Evolutionary conservation across 2,888 invertebrate species (phyloP).

Genomic region (Caenorhabditis japonica): DNA sequence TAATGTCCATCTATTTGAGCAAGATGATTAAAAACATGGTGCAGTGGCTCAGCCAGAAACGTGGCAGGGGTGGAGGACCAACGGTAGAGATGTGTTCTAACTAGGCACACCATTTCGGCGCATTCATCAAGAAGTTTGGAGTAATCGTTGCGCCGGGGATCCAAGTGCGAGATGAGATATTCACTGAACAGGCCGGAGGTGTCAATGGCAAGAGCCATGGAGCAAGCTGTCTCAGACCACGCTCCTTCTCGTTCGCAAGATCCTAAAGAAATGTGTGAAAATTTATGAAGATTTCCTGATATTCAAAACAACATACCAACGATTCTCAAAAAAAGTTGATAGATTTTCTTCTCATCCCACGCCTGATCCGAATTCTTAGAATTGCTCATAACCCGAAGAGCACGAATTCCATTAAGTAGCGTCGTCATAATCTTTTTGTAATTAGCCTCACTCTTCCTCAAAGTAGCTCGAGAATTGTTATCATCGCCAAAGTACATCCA

Average conservation of each 20-base stretch:
- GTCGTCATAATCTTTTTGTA: constrained; percentile 19
- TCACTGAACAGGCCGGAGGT: constrained; percentile 26
- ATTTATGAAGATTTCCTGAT: too few relatives aligned
- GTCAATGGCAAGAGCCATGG: constrained; percentile 44
- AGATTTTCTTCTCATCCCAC: constrained; percentile 35
- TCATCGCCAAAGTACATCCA: constrained; percentile 40
- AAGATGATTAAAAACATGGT: constrained; percentile 43
- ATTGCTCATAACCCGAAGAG: constrained; percentile 43
- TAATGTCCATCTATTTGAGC: constrained; percentile 38
- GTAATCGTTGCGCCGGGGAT: constrained; percentile 15
- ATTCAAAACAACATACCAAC: constrained; percentile 21
- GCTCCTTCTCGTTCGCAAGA: constrained; percentile 2
- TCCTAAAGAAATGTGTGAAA: constrained; percentile 15
- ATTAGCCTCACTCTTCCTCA: constrained; percentile 15
- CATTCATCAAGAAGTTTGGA: constrained; percentile 7
- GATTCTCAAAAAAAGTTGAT: constrained; percentile 37
- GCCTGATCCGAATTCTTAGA: constrained; percentile 18
- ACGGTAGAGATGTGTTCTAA: constrained; percentile 38
- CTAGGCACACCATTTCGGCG: constrained; percentile 44
- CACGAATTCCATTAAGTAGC: constrained; percentile 43
- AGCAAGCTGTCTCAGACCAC: constrained; percentile 21
- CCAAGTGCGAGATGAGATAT: constrained; percentile 30
- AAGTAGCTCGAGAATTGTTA: background rate
- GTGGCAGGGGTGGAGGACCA: constrained; percentile 39
- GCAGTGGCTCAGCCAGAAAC: constrained; percentile 46